A percentile compares a stretch with the other conserved stretches of the same genome.
phyloP scores from a whole-genome alignment of 2,113 vertebrate species.

The Psilopsiagon aymara region DNA sequence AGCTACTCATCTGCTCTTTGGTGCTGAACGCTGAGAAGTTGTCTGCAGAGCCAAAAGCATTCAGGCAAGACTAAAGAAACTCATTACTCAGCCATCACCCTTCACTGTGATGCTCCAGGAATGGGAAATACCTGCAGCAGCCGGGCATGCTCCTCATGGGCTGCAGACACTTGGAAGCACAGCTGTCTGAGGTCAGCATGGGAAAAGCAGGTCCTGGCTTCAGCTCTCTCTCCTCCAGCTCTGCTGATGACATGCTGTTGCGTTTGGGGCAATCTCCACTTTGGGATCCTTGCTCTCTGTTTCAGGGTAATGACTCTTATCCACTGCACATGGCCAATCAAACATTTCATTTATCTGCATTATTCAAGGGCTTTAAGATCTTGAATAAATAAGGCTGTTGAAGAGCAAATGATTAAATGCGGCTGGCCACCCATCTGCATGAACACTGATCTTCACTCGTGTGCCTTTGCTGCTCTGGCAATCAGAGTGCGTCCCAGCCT shows the following conservation, averaged over 20 bases:
- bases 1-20: conserved; percentile 35
- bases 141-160: accelerated
- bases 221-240: not conserved
- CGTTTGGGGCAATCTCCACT: not conserved
- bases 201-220: accelerated
- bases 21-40: not conserved
- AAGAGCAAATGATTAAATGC: not conserved
- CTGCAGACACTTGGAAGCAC: not conserved
- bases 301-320: not conserved
- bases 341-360: not conserved
- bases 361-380: not conserved
- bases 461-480: not conserved
- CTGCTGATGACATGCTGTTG: not conserved
- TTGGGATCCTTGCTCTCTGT: not conserved
- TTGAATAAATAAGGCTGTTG: not conserved
- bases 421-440: not conserved
- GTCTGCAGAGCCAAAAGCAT: not conserved
- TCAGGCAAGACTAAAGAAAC: conserved; percentile 64
- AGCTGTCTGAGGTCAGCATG: accelerated
- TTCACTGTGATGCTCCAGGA: not conserved
- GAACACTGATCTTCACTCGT: not conserved
- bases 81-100: conserved; percentile 49
- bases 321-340: accelerated
- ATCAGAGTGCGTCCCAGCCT: not conserved
- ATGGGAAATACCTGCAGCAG: conserved; percentile 15